phyloP scores from a whole-genome alignment of 2,797 vertebrate genomes.

The Tachyglossus aculeatus region DNA sequence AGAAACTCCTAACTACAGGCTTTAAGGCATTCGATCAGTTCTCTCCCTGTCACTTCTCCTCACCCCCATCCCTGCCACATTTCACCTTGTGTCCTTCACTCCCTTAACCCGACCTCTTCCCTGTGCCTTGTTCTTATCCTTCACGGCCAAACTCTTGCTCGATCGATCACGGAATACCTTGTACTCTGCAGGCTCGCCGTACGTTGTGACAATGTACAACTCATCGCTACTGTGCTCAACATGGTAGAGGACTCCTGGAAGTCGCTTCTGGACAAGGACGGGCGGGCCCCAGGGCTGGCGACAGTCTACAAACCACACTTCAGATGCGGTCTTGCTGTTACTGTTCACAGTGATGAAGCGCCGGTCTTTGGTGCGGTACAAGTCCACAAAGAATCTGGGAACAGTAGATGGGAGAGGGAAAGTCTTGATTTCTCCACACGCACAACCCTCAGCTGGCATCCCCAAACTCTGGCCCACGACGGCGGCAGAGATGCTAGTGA shows the following conservation, averaged over 20 bases:
- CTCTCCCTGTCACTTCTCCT: no score
- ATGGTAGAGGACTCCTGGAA: slow-evolving; percentile 84
- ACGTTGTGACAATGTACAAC: slow-evolving; percentile 88
- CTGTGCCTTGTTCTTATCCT: no score
- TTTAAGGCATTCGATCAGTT: no score
- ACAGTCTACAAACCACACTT: slow-evolving; percentile 82
- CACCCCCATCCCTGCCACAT: no score
- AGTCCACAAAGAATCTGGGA: slow-evolving; percentile 91
- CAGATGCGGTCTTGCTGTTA: slow-evolving; percentile 89
- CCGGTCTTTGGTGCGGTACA: slow-evolving; percentile 85
- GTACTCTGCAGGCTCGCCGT: slow-evolving; percentile 86
- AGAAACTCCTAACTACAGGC: no score
- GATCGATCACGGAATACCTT: slow-evolving; percentile 82
- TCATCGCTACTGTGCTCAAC: slow-evolving; percentile 84
- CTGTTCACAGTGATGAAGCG: slow-evolving; percentile 89
- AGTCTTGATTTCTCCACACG: no score
- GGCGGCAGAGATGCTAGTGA: no score
- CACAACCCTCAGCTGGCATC: no score
- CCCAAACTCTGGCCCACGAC: no score
- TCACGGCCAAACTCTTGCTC: not conserved
- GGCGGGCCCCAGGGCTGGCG: slow-evolving; percentile 73
- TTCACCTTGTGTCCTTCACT: no score
- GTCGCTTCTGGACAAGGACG: slow-evolving; percentile 83
- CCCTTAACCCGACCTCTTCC: no score
- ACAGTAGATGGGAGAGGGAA: not conserved